Evolutionary conservation across 2,888 invertebrate species (phyloP).

Genomic region (Eupithecia subumbrata): DNA sequence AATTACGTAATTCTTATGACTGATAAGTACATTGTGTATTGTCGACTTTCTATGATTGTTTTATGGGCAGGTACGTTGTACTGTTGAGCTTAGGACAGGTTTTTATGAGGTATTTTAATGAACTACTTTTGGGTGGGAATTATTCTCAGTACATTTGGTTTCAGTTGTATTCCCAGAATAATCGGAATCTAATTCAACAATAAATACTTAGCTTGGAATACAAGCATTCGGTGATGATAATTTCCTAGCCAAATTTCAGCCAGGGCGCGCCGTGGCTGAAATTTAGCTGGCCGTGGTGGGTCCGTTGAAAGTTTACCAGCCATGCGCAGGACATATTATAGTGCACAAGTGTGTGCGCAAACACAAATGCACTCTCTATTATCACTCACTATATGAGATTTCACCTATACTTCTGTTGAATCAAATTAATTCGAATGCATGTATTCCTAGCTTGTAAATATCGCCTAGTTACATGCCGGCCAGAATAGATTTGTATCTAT

Average conservation of each 20-base stretch:
- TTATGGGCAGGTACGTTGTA: slow-evolving; percentile 42
- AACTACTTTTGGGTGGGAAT: slow-evolving; percentile 31
- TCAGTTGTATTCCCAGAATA: slow-evolving; percentile 43
- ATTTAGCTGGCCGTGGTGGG: not conserved
- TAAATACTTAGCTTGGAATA: slow-evolving; percentile 7
- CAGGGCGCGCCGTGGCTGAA: too few species aligned
- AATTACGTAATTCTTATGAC: slow-evolving; percentile 64
- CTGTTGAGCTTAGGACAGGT: slow-evolving; percentile 36
- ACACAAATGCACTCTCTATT: not conserved
- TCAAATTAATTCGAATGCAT: slow-evolving; percentile 3
- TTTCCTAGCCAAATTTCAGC: not conserved
- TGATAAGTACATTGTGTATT: slow-evolving; percentile 70
- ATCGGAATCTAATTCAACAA: slow-evolving; percentile 35
- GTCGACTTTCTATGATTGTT: slow-evolving; percentile 48
- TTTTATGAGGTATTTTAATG: slow-evolving; percentile 38
- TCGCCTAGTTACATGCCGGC: slow-evolving; percentile 44
- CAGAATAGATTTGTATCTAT: slow-evolving; percentile 47
- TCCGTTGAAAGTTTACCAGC: not conserved
- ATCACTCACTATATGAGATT: not conserved
- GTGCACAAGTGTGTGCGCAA: not conserved
- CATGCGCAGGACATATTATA: not conserved
- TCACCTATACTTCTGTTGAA: not conserved
- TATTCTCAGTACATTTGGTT: slow-evolving; percentile 39
- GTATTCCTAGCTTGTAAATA: slow-evolving; percentile 30
- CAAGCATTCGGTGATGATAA: slow-evolving; percentile 1